Evolutionary conservation across 2,797 vertebrate genomes (phyloP), one percentile per base, ranked within the genome.

Genomic region (Enteromius afrohamiltoni): DNA sequence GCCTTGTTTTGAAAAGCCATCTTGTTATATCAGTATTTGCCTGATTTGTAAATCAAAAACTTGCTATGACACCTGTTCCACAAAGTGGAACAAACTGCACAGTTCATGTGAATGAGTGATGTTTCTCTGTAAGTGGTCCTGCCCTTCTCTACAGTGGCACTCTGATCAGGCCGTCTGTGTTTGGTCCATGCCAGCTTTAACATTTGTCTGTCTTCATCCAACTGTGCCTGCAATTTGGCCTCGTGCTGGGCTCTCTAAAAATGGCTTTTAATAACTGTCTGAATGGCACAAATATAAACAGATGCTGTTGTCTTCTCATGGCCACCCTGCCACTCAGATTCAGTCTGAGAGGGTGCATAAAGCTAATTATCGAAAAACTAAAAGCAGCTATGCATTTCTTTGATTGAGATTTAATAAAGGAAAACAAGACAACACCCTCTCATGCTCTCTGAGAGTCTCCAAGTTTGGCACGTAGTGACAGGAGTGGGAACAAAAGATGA

Each of bases 211-310:
- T 83, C 81, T 68, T 80, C 70, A 70, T 85, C 85, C 83, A 79
- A 87, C 85, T 80, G 83, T 71, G 83, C 74, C 53, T 76, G 73
- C 45, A 85, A 85, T 80, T 87, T 82, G 79, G 67, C 65, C 49
- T 73, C 81, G 19, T 37, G 75, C 85, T 86, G 82, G 65, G 87
- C 81, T 82, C 83, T 83, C 82, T 86, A 79, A 85, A 87, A 86
- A 83, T 34, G 34, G 53, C 82, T 87, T 88, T 85, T 86, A 86
- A 87, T 83, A 89, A 82, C 68, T 34, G 26, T 79, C 68, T 86
- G 87, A 87, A 86, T 76, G 77, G 77, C 79, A 82, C 68, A 67
- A 65, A 82, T 51, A 86, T 71, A 85, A 86, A 86, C 83, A 88
- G 83, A 85, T 83, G 83, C 83, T 83, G 84, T 73, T 71, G 82